phyloP scores from a whole-genome alignment of 53 echinoderm and acorn worm genomes.

The Stichopus horrens region DNA sequence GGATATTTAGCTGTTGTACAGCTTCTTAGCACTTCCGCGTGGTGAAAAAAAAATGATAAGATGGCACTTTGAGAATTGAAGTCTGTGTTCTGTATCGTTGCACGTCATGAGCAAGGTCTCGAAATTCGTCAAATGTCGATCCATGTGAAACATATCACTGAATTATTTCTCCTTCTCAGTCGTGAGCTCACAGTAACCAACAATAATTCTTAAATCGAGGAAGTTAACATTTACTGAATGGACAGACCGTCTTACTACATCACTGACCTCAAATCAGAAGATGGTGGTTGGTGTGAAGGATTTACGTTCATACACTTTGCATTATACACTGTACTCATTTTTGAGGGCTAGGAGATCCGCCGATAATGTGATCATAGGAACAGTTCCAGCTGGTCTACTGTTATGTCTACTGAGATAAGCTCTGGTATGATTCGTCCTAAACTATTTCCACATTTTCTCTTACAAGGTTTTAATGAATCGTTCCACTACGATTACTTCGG shows the following conservation, averaged over 20 bases:
- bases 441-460: too few species aligned
- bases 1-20: constrained; percentile 26
- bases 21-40: not conserved
- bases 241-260: not conserved
- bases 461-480: too few species aligned
- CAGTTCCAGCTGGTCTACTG: too few species aligned
- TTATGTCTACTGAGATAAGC: too few species aligned
- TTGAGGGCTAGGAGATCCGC: too few species aligned
- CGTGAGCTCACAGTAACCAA: not conserved
- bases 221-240: not conserved
- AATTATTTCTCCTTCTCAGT: constrained; percentile 16
- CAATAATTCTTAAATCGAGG: not conserved
- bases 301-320: not conserved
- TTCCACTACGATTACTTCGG: too few species aligned
- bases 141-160: constrained; percentile 40
- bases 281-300: constrained; percentile 24
- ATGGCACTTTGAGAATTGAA: not conserved
- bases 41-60: not conserved
- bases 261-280: not conserved
- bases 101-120: constrained; percentile 35
- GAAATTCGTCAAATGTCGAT: constrained; percentile 40
- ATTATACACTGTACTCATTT: too few species aligned
- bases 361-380: too few species aligned
- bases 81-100: not conserved
- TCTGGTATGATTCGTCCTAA: too few species aligned